phyloP scores from a whole-genome alignment of 2,113 vertebrate species.

The Neogale vison region DNA sequence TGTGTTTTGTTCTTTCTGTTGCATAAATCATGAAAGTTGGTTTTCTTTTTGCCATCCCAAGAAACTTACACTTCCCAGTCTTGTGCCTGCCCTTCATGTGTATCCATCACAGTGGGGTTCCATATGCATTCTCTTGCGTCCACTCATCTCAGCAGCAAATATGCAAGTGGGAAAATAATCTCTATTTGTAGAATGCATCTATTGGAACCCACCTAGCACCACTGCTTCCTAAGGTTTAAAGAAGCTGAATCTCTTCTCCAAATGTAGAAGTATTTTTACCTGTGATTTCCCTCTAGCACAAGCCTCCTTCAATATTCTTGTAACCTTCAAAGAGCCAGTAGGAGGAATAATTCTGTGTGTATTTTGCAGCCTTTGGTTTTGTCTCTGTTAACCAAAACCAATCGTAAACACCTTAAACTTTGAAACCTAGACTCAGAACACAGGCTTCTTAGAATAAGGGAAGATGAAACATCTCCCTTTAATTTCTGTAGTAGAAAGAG shows the following conservation, averaged over 20 bases:
- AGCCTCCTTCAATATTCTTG: not conserved
- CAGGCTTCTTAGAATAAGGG: not conserved
- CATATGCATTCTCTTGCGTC: not conserved
- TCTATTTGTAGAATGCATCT: not conserved
- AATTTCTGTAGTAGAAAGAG: not conserved
- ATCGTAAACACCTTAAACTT: not conserved
- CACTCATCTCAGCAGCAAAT: not conserved
- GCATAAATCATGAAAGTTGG: not conserved
- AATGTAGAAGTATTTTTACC: not conserved
- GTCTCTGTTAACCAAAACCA: not conserved
- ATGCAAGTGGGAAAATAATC: not conserved
- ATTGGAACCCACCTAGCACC: not conserved
- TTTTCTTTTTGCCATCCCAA: not conserved
- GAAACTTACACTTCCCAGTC: not conserved
- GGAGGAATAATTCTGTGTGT: not conserved
- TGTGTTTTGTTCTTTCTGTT: not conserved
- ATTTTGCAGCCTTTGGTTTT: not conserved
- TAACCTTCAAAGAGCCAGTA: not conserved
- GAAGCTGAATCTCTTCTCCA: not conserved
- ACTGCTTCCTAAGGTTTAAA: not conserved
- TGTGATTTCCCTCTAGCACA: not conserved
- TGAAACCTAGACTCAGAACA: not conserved
- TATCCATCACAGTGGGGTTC: not conserved
- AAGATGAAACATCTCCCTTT: not conserved
- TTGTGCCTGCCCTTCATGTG: not conserved